Evolutionary conservation across 2,797 vertebrate species (phyloP).

Genomic region (Miichthys miiuy): DNA sequence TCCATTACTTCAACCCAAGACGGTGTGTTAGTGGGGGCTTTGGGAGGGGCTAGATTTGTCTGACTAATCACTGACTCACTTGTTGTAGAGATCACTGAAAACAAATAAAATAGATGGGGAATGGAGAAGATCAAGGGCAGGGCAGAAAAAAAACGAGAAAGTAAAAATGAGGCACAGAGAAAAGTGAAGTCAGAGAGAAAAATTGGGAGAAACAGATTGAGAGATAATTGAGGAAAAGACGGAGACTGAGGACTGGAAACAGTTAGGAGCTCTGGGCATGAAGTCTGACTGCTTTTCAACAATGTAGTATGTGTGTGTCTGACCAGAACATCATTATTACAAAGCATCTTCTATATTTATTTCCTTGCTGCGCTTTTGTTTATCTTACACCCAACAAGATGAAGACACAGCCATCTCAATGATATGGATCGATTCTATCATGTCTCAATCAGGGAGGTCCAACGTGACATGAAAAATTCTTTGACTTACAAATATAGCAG

Average conservation of each 20-base stretch:
- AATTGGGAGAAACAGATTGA: neutral
- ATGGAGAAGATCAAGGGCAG: constrained; percentile 13
- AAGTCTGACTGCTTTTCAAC: neutral
- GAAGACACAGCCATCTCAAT: no score
- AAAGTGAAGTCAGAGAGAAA: neutral
- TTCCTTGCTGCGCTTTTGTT: neutral
- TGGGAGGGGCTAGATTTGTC: constrained; percentile 43
- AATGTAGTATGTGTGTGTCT: constrained; percentile 2
- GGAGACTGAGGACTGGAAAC: constrained; percentile 23
- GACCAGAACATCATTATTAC: neutral
- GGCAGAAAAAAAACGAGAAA: constrained; percentile 6
- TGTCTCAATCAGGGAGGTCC: neutral
- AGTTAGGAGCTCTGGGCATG: constrained; percentile 3
- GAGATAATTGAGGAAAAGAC: constrained; percentile 16
- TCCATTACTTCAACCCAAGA: constrained; percentile 33
- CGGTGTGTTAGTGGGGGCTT: neutral
- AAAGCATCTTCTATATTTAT: neutral
- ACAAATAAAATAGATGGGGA: constrained; percentile 38
- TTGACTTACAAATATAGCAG: neutral
- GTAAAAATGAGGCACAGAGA: neutral
- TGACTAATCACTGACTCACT: constrained; percentile 58
- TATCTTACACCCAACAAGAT: neutral
- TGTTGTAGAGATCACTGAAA: constrained; percentile 46
- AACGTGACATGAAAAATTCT: neutral
- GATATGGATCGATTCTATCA: neutral